Percentiles rank a stretch among this genome's conserved stretches.
Conservation (phyloP, 1,140 invertebrate species). For the Globodera ellingtonae region DNA sequence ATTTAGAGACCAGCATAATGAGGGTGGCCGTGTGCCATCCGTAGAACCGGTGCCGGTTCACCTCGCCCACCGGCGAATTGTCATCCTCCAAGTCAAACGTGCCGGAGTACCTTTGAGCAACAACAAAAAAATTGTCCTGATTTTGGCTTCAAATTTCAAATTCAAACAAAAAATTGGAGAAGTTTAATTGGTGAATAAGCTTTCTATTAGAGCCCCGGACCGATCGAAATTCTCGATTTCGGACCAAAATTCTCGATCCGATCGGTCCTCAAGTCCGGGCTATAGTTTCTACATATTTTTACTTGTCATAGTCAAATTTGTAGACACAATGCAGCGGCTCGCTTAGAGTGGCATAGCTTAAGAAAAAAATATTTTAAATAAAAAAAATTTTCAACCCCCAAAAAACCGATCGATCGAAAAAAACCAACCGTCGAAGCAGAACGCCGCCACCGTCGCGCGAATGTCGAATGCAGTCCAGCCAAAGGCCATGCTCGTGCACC, state of each 20-base stretch:
- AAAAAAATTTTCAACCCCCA: constrained; percentile 3
- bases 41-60: constrained; percentile 65
- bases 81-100: constrained; percentile 65
- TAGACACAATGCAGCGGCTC: constrained; percentile 65
- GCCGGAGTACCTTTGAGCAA: constrained; percentile 53
- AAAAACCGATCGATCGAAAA: background rate
- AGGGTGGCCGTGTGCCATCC: constrained; percentile 64
- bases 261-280: background rate
- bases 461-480: constrained; percentile 63
- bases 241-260: too few species aligned
- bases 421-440: constrained; percentile 54
- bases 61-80: constrained; percentile 64
- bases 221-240: too few species aligned
- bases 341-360: constrained; percentile 59
- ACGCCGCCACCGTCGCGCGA: constrained; percentile 60
- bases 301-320: constrained; percentile 65
- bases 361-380: constrained; percentile 17
- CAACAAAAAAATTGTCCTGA: background rate
- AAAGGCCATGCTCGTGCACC: constrained; percentile 63
- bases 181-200: too few species aligned
- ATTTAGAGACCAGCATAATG: constrained; percentile 47
- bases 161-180: too few species aligned
- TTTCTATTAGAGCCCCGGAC: too few species aligned
- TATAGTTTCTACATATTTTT: background rate
- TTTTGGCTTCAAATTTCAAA: too few species aligned